phyloP scores from a whole-genome alignment of 2,113 vertebrate species.

The Oceanodroma tethys region DNA sequence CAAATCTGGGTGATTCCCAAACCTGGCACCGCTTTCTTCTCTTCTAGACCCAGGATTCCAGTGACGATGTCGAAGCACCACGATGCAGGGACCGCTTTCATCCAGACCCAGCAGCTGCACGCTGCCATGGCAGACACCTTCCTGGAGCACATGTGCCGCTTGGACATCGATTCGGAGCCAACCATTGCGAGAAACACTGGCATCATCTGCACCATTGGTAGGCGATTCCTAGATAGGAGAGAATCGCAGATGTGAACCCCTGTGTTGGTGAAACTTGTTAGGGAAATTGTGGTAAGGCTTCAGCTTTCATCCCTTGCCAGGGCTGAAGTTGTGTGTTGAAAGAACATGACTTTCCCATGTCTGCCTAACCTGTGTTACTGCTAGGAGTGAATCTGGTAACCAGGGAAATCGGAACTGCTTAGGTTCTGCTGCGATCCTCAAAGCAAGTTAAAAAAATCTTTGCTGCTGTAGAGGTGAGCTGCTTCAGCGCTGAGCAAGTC shows the following conservation, averaged over 20 bases:
- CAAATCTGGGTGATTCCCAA: background rate
- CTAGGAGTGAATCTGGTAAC: background rate
- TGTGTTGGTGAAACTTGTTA: background rate
- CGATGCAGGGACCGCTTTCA: constrained; percentile 80
- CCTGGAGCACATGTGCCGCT: constrained; percentile 93
- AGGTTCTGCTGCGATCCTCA: background rate
- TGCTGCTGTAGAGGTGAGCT: background rate
- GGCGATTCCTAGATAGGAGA: background rate
- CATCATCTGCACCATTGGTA: constrained; percentile 98
- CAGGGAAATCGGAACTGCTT: background rate
- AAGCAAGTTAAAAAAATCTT: background rate
- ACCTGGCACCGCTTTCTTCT: background rate
- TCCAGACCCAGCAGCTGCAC: constrained; percentile 90
- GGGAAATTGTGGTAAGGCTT: background rate
- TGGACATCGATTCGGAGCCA: constrained; percentile 94
- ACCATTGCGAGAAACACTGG: constrained; percentile 92
- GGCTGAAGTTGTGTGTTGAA: background rate
- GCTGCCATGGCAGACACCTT: constrained; percentile 94
- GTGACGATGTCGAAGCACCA: constrained; percentile 79
- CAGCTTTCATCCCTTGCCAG: constrained; percentile 18
- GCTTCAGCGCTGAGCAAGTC: background rate
- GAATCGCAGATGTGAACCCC: background rate
- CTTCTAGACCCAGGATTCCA: constrained; percentile 18
- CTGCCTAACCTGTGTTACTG: background rate
- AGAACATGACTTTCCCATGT: background rate